Base-by-base conservation (phyloP, 2,797 vertebrate species). In the Lutjanus argentimaculatus region DNA sequence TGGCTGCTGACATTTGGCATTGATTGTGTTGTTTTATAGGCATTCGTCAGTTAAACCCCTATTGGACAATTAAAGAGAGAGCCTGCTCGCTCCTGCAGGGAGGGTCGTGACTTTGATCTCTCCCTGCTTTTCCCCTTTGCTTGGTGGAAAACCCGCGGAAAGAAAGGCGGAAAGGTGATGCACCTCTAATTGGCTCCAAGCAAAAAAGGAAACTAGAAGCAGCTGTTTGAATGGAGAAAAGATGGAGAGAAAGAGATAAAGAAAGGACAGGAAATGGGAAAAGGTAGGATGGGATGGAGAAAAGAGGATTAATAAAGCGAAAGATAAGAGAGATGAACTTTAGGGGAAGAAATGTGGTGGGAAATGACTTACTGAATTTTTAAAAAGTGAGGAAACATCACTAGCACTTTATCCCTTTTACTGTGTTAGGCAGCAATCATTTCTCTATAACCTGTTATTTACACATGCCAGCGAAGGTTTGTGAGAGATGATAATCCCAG, bases 111-210 rank as follows among this genome's bases (percentile, higher is more conserved):
- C 92, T 95, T 93, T 93, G 88, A 94, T 94, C 88, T 90, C 51
- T 61, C 55, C 64, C 66, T 52, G 69, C 78, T 82, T 90, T 90
- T 77, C 68, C 82, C 82, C 75, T 86, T 63, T 48, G 63, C 84
- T 90, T 40, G 62, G 83, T 78, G 63, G 66, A 91, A 93, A 93
- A 86, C 42, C 71, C 59, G 7, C 52, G 49, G 64, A 88, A 83
- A 85, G 79, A 88, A 82, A 92, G 83, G 82, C 77, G 53, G 77
- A 90, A 85, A 94, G 89, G 91, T 93, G 91, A 91, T 90, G 93
- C 85, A 61, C 82, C 77, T 80, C 82, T 93, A 92, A 94, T 87
- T 89, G 89, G 89, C 84, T 88, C 75, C 77, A 19, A 91, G 89
- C 81, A 69, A 85, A 57, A 36, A 76, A 79, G 80, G 75, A 92